Conservation (phyloP, 2,113 vertebrate species). For the Seriola rivoliana region DNA sequence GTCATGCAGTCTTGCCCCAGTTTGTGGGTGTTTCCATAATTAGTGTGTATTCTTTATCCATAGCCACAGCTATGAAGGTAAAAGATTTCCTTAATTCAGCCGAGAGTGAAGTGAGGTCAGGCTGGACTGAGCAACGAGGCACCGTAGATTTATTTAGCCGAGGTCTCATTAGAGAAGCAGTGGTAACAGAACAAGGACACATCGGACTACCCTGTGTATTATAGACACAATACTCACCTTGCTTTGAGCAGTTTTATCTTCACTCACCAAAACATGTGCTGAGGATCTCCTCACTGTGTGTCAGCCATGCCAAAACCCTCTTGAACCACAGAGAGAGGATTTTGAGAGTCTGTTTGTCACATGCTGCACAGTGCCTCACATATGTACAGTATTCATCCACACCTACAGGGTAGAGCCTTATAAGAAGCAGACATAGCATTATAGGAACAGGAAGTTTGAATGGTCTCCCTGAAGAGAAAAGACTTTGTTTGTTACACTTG, state of each 20-base stretch:
- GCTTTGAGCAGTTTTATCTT: slow-evolving; percentile 41
- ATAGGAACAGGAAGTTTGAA: neutral
- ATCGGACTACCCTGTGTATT: slow-evolving; percentile 17
- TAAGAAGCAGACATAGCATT: neutral
- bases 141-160: slow-evolving; percentile 35
- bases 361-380: neutral
- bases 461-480: neutral
- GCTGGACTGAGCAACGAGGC: slow-evolving; percentile 39
- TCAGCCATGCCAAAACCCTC: slow-evolving; percentile 28
- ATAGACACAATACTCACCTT: slow-evolving; percentile 31
- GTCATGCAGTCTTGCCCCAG: slow-evolving; percentile 52
- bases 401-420: neutral
- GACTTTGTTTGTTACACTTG: neutral
- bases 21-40: slow-evolving; percentile 68
- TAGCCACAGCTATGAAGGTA: slow-evolving; percentile 41
- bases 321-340: slow-evolving; percentile 29
- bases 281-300: slow-evolving; percentile 59
- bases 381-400: neutral
- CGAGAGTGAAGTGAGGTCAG: slow-evolving; percentile 54
- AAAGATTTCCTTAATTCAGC: slow-evolving; percentile 56
- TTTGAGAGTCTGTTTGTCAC: slow-evolving; percentile 27
- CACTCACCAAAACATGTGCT: slow-evolving; percentile 55
- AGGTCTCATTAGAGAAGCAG: slow-evolving; percentile 68
- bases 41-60: slow-evolving; percentile 64
- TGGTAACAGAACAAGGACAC: slow-evolving; percentile 60